These are phyloP conservation scores for Drosophila nannoptera DNA, from an alignment of 1,140 invertebrate species.

Conservation along the genomic window DNA sequence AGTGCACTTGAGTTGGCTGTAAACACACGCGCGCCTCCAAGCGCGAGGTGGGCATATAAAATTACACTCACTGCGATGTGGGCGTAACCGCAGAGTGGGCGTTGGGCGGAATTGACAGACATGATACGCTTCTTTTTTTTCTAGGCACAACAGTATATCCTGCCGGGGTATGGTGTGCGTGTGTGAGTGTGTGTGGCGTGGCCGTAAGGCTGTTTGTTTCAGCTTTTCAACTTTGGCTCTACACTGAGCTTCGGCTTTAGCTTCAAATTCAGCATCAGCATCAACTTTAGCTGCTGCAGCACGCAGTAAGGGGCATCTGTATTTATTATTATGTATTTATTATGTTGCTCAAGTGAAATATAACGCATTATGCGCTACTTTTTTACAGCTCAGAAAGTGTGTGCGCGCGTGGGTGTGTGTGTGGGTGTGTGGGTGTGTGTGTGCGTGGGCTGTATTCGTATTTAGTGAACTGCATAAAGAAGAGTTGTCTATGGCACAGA, in stretches of 20 bases:
- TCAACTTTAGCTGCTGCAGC: slow-evolving; percentile 10
- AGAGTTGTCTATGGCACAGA: slow-evolving; percentile 55
- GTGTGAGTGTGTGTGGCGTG: slow-evolving; percentile 3
- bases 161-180: slow-evolving; percentile 11
- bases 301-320: slow-evolving; percentile 15
- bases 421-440: slow-evolving; percentile 3
- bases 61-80: slow-evolving; percentile 31
- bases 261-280: slow-evolving; percentile 14
- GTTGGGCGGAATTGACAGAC: slow-evolving; percentile 34
- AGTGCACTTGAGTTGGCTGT: slow-evolving; percentile 73
- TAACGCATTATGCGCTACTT: slow-evolving; percentile 65
- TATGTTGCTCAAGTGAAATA: slow-evolving; percentile 68
- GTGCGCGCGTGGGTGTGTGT: not conserved
- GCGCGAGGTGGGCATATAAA: slow-evolving; percentile 38
- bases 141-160: slow-evolving; percentile 46
- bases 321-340: slow-evolving; percentile 44
- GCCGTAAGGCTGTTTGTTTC: slow-evolving; percentile 31
- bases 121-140: slow-evolving; percentile 54
- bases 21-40: slow-evolving; percentile 61
- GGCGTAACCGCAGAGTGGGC: not conserved
- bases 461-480: slow-evolving; percentile 46
- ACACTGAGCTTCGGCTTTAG: slow-evolving; percentile 12
- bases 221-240: slow-evolving; percentile 35
- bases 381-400: slow-evolving; percentile 9
- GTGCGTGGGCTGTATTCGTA: slow-evolving; percentile 9